These are phyloP conservation scores for Acrobasis suavella DNA, from an alignment of 2,888 invertebrate species.

Conservation along the genomic window DNA sequence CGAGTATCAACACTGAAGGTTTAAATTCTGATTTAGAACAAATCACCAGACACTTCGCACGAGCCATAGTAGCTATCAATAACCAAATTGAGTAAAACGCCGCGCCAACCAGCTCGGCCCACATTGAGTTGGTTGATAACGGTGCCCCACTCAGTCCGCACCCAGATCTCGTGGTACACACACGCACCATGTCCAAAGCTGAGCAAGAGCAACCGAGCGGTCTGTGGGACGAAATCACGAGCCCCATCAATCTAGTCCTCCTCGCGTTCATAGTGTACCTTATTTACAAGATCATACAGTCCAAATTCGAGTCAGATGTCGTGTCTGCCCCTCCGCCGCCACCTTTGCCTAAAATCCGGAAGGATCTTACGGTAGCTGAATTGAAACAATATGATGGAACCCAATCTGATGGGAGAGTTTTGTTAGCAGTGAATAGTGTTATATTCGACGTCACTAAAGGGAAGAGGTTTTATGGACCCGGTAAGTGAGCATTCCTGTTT, in stretches of 20 bases:
- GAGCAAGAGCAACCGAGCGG: constrained; percentile 41
- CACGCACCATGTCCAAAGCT: constrained; percentile 50
- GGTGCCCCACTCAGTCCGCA: constrained; percentile 32
- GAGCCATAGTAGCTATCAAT: constrained; percentile 3
- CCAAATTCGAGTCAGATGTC: constrained; percentile 64
- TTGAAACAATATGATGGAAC: constrained; percentile 92
- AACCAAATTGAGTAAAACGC: constrained; percentile 24
- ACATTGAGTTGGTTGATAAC: constrained; percentile 19
- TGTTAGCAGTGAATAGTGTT: constrained; percentile 95
- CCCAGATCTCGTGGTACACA: constrained; percentile 41
- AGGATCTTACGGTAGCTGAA: constrained; percentile 95
- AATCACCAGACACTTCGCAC: background rate
- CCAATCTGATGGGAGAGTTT: constrained; percentile 92
- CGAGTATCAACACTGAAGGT: background rate
- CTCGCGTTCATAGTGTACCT: constrained; percentile 74
- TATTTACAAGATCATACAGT: constrained; percentile 84
- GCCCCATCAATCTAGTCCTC: constrained; percentile 67
- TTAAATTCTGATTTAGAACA: background rate
- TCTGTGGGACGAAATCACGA: constrained; percentile 73
- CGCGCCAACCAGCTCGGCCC: constrained; percentile 22
- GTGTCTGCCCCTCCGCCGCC: constrained; percentile 72
- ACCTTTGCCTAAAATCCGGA: constrained; percentile 89
- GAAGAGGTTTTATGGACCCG: constrained; percentile 95
- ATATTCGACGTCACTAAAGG: constrained; percentile 97
- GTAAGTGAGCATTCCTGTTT: constrained; percentile 74